Evolutionary conservation across 2,888 invertebrate genomes (phyloP).

Genomic region (Callinectes sapidus): DNA sequence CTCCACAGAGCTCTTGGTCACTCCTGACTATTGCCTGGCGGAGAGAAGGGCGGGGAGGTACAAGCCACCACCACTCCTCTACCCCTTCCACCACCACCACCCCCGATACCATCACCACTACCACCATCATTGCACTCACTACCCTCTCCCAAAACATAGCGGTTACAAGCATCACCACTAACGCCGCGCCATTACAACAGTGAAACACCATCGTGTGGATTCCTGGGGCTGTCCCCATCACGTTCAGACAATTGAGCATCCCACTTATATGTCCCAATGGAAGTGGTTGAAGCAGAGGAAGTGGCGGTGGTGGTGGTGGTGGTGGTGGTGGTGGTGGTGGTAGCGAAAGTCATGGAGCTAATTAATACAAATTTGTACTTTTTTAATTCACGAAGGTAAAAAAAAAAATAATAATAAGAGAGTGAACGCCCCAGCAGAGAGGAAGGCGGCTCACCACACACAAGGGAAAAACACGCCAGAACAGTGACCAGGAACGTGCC

Average conservation of each 20-base stretch:
- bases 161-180: not conserved
- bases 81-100: not conserved
- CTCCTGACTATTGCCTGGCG: not conserved
- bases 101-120: not conserved
- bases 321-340: not conserved
- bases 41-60: not conserved
- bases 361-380: constrained; percentile 24
- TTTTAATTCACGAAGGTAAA: not conserved
- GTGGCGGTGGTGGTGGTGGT: not conserved
- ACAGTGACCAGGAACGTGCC: not conserved
- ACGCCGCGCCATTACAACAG: not conserved
- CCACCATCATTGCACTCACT: not conserved
- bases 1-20: constrained; percentile 19
- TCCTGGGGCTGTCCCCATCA: not conserved
- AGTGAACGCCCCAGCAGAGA: not conserved
- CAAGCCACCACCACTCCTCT: not conserved
- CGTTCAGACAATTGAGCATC: constrained; percentile 2
- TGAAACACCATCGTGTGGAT: not conserved
- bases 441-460: not conserved
- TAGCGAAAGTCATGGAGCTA: not conserved
- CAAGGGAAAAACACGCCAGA: not conserved
- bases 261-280: not conserved
- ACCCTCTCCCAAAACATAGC: not conserved
- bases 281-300: not conserved
- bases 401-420: not conserved